Conservation (phyloP, 2,113 vertebrate species). For the Thamnophis sirtalis region DNA sequence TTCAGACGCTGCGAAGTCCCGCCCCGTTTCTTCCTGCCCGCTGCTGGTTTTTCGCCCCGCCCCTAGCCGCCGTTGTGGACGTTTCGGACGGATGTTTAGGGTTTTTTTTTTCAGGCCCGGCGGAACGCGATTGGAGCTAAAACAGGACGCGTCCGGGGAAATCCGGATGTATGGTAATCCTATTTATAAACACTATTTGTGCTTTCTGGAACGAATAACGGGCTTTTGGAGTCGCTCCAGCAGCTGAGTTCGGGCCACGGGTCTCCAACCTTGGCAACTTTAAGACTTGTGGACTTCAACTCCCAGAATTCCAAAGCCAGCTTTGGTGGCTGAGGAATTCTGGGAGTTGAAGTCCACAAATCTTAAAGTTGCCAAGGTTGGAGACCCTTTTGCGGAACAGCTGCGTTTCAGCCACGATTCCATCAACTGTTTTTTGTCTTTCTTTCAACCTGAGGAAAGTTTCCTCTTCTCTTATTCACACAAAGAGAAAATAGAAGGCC, state of each 20-base stretch:
- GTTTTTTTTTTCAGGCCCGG: not conserved
- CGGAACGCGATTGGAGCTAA: not conserved
- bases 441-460: not conserved
- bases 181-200: not conserved
- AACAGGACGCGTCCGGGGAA: not conserved
- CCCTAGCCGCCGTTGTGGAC: rapidly evolving
- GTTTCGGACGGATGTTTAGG: not conserved
- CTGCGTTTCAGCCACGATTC: not conserved
- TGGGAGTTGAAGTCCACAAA: no score
- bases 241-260: not conserved
- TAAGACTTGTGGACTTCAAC: no score
- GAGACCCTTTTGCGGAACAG: not conserved
- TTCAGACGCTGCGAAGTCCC: not conserved
- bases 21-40: not conserved
- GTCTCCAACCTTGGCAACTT: no score
- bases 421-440: not conserved
- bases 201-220: not conserved
- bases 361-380: no score
- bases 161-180: not conserved
- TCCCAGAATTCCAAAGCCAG: no score
- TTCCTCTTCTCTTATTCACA: not conserved
- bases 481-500: not conserved
- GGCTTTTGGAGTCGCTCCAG: not conserved
- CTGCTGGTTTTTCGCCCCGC: not conserved
- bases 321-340: no score